A percentile compares a stretch with the other conserved stretches of the same genome.
phyloP scores from a whole-genome alignment of 1,140 invertebrate genomes.

The Gonioctena quinquepunctata region DNA sequence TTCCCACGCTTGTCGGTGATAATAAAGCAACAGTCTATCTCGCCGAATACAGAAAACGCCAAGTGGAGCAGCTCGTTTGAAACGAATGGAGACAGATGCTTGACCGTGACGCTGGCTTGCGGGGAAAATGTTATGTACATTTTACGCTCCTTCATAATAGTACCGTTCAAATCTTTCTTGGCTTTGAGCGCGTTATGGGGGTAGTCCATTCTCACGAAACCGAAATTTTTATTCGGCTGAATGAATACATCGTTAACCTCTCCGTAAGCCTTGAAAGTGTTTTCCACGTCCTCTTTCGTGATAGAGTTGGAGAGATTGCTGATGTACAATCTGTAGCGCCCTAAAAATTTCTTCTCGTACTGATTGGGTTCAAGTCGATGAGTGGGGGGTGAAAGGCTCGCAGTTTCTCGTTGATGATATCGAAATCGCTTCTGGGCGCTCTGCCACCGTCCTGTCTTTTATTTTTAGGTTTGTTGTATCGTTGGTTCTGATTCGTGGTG shows the following conservation, averaged over 20 bases:
- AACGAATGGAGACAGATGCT: slow-evolving; percentile 87
- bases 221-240: slow-evolving; percentile 94
- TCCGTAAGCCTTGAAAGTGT: slow-evolving; percentile 79
- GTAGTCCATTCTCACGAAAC: slow-evolving; percentile 94
- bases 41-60: slow-evolving; percentile 90
- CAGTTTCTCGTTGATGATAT: neutral
- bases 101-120: slow-evolving; percentile 86
- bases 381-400: neutral
- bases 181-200: slow-evolving; percentile 92
- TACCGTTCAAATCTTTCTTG: slow-evolving; percentile 88
- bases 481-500: neutral
- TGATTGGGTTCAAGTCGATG: neutral
- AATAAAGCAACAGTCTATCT: slow-evolving; percentile 89
- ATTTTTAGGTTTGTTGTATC: neutral
- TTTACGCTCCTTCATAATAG: slow-evolving; percentile 68
- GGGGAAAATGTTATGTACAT: slow-evolving; percentile 93
- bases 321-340: slow-evolving; percentile 88
- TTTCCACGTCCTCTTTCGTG: slow-evolving; percentile 82
- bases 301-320: slow-evolving; percentile 88
- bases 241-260: slow-evolving; percentile 91
- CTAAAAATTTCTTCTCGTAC: slow-evolving; percentile 80
- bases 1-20: slow-evolving; percentile 93
- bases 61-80: slow-evolving; percentile 92
- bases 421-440: neutral
- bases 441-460: neutral